Evolutionary conservation across 2,113 vertebrate species (phyloP), one percentile per base, ranked within the genome.

Genomic region (Urocitellus parryii): DNA sequence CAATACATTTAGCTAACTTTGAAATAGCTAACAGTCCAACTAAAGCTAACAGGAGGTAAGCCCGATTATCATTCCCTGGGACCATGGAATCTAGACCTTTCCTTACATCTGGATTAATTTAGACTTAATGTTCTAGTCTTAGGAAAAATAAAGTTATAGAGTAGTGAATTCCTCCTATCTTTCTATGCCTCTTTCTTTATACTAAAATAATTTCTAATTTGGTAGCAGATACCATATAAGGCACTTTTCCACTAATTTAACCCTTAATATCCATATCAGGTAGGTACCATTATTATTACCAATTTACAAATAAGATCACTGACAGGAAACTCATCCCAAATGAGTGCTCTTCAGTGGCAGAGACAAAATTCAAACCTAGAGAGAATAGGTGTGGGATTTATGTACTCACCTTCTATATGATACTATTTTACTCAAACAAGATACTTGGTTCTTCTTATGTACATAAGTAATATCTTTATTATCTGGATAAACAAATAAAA

Each of bases 1-100:
- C 74, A 79, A 17, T 87, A 81, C 77, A 90, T 42, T 94, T 82
- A n/a, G 8, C 63, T 80, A 90, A 29, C 76, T 96, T 96, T 87
- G 18, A 48, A 93, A 97, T 45, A 95, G 32, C 24, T 18, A 87
- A 4, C 14, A 83, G 37, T 24, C 11, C 48, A 94, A 88, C 58
- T 68, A 42, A 77, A 93, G 10, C 80, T 45, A 65, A 1, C 10
- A 76, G 20, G 4, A 5, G 27, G 24, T 63, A 74, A 16, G 11
- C 14, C 42, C 80, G 29, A 70, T 63, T 67, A 86, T 88, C 11
- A 58, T 89, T 42, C 39, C 29, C 27, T 72, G 51, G 92, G 80
- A 65, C 5, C 45, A 79, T 53, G 25, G 16, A 84, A 25, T 63
- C 51, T 4, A 61, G 37, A 70, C 2, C 20, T 80, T 16, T 58